phyloP scores from a whole-genome alignment of 2,888 invertebrate genomes.

The Heteropelma amictum region DNA sequence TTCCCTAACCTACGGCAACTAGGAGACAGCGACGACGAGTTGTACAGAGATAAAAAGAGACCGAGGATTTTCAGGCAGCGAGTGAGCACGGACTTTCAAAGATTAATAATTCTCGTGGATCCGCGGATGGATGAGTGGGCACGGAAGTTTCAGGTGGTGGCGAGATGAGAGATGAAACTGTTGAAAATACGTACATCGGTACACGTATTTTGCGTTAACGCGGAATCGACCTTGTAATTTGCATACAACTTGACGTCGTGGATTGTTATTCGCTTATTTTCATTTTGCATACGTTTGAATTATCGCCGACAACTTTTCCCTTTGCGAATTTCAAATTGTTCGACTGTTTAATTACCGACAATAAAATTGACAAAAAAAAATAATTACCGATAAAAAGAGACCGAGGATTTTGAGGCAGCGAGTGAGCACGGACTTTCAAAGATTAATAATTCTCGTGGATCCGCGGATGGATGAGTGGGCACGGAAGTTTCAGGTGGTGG shows the following conservation, averaged over 20 bases:
- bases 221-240: no score
- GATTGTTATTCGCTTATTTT: no score
- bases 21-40: slow-evolving; percentile 41
- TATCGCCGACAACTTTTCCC: no score
- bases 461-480: slow-evolving; percentile 13
- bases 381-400: no score
- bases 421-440: slow-evolving; percentile 45
- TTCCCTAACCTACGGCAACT: slow-evolving; percentile 54
- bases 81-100: slow-evolving; percentile 28
- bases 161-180: background rate
- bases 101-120: slow-evolving; percentile 53
- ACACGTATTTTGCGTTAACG: no score
- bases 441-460: slow-evolving; percentile 53
- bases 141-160: background rate
- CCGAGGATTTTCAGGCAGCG: background rate
- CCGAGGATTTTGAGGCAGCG: no score
- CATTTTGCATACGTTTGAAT: no score
- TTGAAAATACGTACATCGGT: background rate
- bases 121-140: slow-evolving; percentile 13
- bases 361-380: no score
- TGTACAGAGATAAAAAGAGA: background rate
- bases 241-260: no score
- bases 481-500: background rate
- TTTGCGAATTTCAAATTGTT: no score
- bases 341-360: no score